phyloP scores from a whole-genome alignment of 2,113 vertebrate genomes.

The Rhizomys pruinosus region DNA sequence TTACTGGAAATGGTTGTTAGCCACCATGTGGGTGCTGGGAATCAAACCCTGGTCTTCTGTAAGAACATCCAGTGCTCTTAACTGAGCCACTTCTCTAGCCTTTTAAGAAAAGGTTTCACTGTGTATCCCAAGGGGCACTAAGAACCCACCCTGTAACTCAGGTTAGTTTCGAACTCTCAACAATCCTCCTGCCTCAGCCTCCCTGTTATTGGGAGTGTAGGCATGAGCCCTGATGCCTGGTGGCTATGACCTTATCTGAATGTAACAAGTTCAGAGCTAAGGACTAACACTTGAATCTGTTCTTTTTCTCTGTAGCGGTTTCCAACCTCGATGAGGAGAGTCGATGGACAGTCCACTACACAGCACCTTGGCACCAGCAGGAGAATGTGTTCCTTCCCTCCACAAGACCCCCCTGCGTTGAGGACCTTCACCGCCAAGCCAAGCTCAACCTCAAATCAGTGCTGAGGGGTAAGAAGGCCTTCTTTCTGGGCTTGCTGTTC shows the following conservation, averaged over 20 bases:
- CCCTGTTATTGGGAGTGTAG: background rate
- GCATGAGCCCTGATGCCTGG: background rate
- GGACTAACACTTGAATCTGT: background rate
- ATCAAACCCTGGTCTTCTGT: too few species aligned
- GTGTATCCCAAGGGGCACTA: background rate
- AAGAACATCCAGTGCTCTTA: too few species aligned
- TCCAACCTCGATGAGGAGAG: constrained; percentile 98
- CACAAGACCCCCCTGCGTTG: constrained; percentile 94
- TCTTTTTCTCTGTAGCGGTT: constrained; percentile 89
- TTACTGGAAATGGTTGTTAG: too few species aligned
- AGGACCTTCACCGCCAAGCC: constrained; percentile 96
- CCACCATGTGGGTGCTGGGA: too few species aligned
- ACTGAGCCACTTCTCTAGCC: too few species aligned
- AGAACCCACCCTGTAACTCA: background rate
- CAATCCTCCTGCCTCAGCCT: too few species aligned
- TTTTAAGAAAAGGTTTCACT: too few species aligned
- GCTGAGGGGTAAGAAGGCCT: constrained; percentile 91
- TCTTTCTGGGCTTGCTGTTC: background rate
- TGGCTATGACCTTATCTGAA: background rate
- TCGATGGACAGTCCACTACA: constrained; percentile 97
- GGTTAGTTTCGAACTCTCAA: background rate
- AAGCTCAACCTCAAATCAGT: constrained; percentile 98
- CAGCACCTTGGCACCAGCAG: constrained; percentile 97
- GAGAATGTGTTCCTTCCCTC: constrained; percentile 96
- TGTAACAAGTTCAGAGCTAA: background rate